A percentile compares a stretch with the other conserved stretches of the same genome.
Evolutionary conservation across 2,797 vertebrate species (phyloP).

Genomic region (Crenichthys baileyi): DNA sequence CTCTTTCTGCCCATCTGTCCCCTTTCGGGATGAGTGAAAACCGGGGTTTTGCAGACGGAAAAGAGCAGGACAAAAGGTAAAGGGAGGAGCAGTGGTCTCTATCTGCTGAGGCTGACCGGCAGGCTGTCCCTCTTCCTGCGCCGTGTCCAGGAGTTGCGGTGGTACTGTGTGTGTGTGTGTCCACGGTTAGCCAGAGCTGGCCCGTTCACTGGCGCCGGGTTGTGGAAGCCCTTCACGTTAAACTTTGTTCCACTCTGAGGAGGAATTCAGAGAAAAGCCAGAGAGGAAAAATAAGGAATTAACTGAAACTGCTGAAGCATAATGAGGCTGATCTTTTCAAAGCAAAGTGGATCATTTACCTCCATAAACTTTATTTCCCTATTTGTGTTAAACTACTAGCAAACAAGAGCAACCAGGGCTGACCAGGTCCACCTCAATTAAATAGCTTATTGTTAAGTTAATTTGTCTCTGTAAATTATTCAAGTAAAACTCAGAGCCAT

Average conservation of each 20-base stretch:
- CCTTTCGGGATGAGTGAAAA: slow-evolving; percentile 45
- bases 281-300: not conserved
- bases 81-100: slow-evolving; percentile 53
- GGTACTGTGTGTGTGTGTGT: slow-evolving; percentile 87
- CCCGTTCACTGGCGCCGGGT: slow-evolving; percentile 83
- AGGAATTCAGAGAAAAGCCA: not conserved
- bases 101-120: slow-evolving; percentile 96
- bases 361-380: too few species aligned
- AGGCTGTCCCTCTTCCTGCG: slow-evolving; percentile 94
- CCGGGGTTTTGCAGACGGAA: slow-evolving; percentile 40
- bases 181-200: slow-evolving; percentile 79
- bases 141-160: slow-evolving; percentile 88
- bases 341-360: not conserved
- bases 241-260: slow-evolving; percentile 88
- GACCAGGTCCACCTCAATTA: too few species aligned
- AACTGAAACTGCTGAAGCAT: too few species aligned
- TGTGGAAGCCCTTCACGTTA: slow-evolving; percentile 90
- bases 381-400: too few species aligned
- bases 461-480: too few species aligned
- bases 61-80: slow-evolving; percentile 16
- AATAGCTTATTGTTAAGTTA: too few species aligned
- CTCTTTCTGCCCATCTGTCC: slow-evolving; percentile 53
- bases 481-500: too few species aligned
- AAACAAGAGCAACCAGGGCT: too few species aligned
- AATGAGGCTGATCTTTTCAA: not conserved